Percentiles rank a stretch among this genome's conserved stretches.
Conservation (phyloP, 2,888 invertebrate genomes). For the Monochamus alternatus region DNA sequence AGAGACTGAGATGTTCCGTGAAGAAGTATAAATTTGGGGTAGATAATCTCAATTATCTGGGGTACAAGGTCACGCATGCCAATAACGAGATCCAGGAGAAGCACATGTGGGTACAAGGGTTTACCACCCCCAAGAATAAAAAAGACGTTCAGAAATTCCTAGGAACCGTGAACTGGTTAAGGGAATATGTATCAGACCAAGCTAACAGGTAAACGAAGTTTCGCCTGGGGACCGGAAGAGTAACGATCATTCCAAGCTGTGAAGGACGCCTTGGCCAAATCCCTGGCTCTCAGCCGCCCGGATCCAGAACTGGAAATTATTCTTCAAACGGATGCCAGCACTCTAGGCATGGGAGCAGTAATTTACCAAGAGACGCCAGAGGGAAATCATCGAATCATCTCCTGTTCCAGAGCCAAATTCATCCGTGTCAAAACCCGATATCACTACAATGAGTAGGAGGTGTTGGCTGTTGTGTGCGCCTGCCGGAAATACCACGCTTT, state of each 20-base stretch:
- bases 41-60: constrained; percentile 40
- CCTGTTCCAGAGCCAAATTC: background rate
- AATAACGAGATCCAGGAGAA: constrained; percentile 37
- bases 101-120: constrained; percentile 34
- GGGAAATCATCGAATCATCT: background rate
- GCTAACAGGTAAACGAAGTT: constrained; percentile 29
- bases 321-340: too few species aligned
- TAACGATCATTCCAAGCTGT: constrained; percentile 40
- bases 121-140: constrained; percentile 30
- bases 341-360: too few species aligned
- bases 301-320: constrained; percentile 37
- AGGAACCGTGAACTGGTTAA: too few species aligned
- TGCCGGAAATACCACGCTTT: background rate
- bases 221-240: constrained; percentile 42
- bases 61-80: constrained; percentile 44
- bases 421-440: background rate
- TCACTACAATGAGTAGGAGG: background rate
- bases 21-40: constrained; percentile 48
- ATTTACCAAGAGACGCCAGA: constrained; percentile 49
- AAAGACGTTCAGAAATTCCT: constrained; percentile 50
- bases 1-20: constrained; percentile 38
- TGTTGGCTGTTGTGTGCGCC: background rate
- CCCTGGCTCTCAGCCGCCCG: constrained; percentile 49
- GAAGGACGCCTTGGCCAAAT: constrained; percentile 41
- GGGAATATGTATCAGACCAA: constrained; percentile 51